Conservation (phyloP, 2,888 invertebrate genomes). For the Labia minor region DNA sequence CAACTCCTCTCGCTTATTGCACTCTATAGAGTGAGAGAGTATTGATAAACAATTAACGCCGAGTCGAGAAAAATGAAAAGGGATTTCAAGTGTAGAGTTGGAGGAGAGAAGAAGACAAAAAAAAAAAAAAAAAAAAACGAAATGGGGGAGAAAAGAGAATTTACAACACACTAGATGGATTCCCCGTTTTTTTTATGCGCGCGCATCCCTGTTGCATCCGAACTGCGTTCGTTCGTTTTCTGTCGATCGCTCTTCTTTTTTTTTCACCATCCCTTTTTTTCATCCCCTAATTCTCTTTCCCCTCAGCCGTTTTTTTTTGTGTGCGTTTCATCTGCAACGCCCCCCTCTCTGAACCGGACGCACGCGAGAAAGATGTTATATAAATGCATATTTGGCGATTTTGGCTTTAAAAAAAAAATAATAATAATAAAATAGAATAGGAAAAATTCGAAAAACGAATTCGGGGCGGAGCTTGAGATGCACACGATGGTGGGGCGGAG, state of each 20-base stretch:
- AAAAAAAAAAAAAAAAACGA: neutral
- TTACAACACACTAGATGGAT: neutral
- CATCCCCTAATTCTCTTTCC: neutral
- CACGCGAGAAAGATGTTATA: conserved; percentile 13
- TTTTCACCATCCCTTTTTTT: neutral
- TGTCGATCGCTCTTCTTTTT: neutral
- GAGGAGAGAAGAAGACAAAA: conserved; percentile 5
- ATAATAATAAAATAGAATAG: neutral
- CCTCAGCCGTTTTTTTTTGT: neutral
- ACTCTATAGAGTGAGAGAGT: conserved; percentile 13
- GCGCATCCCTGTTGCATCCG: neutral
- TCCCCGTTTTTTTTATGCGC: neutral
- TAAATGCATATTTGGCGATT: conserved; percentile 7
- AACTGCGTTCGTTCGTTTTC: conserved; percentile 1
- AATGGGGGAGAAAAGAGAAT: neutral
- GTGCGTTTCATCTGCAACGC: conserved; percentile 1
- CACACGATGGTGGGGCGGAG: neutral
- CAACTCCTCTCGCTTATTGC: neutral
- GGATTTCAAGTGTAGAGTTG: neutral
- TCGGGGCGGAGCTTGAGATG: neutral
- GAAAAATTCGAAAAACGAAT: neutral
- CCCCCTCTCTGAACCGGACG: neutral
- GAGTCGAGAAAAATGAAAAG: conserved; percentile 7
- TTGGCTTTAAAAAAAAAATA: conserved; percentile 4
- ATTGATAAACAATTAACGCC: conserved; percentile 13